Base-by-base conservation (phyloP, 2,113 vertebrate genomes). In the Ctenodactylus gundi region DNA sequence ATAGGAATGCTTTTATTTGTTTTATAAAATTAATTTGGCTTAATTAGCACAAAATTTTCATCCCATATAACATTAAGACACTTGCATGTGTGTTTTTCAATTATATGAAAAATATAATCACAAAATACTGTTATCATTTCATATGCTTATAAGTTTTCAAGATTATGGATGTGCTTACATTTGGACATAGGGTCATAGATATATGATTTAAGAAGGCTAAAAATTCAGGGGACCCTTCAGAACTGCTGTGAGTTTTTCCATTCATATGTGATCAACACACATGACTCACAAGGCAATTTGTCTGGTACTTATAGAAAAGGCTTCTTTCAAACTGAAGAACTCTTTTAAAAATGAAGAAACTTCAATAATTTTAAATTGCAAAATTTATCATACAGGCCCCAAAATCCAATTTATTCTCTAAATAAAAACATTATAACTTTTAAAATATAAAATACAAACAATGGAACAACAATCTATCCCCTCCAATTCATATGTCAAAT, bases 311-410 rank as follows among this genome's bases (percentile, higher is more conserved):
- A 75, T 96, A 97, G 96, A 91, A 98, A 98, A 98, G 89, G 60
- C 93, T 97, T 98, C 95, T 98, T 98, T 97, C 97, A 97, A 95
- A 95, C 85, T 98, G 98, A 98, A 98, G 95, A 91, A 96, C 96
- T 95, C 97, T 98, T 98, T 97, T 97, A 97, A 98, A 97, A 97
- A 97, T 85, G 96, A 98, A 98, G 96, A 98, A 86, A 98, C 90
- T 97, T 77, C 85, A 98, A 97, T 96, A 98, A 97, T 98, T 98
- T 98, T 94, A 98, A 98, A 98, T 97, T 98, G 94, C 57, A 94
- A 12, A 58, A 6, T 97, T 89, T 96, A 96, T 91, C 78, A 97
- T 93, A 97, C 93, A 98, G 97, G 93, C 82, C 93, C 90, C 97
- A 93, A 98, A 98, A 98, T 95, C 62, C 92, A 98, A 98, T 97